Conservation (phyloP, 2,888 invertebrate species). For the Pandemis corylana region DNA sequence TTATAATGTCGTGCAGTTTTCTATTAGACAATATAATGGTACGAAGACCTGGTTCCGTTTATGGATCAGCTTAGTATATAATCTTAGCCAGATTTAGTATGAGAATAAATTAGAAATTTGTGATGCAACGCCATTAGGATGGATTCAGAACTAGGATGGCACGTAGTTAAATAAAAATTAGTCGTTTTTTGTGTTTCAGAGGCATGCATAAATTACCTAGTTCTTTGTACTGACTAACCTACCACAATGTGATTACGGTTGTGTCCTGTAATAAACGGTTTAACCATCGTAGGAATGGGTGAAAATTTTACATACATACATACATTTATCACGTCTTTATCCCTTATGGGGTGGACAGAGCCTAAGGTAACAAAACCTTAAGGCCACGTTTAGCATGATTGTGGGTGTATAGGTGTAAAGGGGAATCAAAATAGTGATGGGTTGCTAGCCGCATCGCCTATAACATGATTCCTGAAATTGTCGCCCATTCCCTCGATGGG, state of each 20-base stretch:
- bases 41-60: constrained; percentile 2
- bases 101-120: constrained; percentile 21
- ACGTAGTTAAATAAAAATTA: constrained; percentile 1
- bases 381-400: too few relatives aligned
- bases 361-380: too few relatives aligned
- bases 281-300: too few relatives aligned
- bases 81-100: not conserved
- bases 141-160: not conserved
- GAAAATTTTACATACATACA: too few relatives aligned
- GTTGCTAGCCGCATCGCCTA: too few relatives aligned
- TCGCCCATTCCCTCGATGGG: too few relatives aligned
- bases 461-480: too few relatives aligned
- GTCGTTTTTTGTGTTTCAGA: not conserved
- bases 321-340: too few relatives aligned
- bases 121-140: constrained; percentile 3
- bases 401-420: too few relatives aligned
- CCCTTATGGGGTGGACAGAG: too few relatives aligned
- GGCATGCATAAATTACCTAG: not conserved
- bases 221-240: not conserved
- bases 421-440: too few relatives aligned
- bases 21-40: not conserved
- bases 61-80: not conserved
- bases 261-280: too few relatives aligned
- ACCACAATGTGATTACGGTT: not conserved
- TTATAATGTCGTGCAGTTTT: constrained; percentile 8